Evolutionary conservation across 2,113 vertebrate genomes (phyloP).

Genomic region (Camarhynchus parvulus): DNA sequence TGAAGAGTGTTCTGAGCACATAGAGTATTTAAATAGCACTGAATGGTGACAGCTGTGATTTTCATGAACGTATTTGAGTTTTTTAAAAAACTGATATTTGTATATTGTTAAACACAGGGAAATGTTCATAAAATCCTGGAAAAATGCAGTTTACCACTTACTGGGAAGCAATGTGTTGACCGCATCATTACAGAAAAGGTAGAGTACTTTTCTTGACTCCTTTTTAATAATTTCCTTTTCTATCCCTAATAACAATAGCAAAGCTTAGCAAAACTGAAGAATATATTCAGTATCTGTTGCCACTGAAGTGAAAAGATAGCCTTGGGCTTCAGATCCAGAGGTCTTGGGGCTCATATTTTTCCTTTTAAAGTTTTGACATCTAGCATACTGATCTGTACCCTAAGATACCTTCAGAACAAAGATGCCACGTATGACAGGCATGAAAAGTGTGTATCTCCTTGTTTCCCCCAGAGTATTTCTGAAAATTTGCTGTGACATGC

Average conservation of each 20-base stretch:
- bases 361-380: not conserved
- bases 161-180: conserved; percentile 94
- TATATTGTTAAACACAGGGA: conserved; percentile 79
- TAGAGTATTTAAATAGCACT: not conserved
- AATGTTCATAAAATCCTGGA: conserved; percentile 95
- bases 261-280: not conserved
- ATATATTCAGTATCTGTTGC: not conserved
- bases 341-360: not conserved
- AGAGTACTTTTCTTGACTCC: conserved; percentile 8
- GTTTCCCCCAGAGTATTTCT: not conserved
- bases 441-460: not conserved
- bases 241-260: not conserved
- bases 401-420: not conserved
- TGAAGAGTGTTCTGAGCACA: not conserved
- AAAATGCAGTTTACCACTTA: conserved; percentile 90
- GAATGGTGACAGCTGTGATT: not conserved
- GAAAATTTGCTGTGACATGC: not conserved
- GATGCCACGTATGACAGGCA: not conserved
- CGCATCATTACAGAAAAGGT: conserved; percentile 99
- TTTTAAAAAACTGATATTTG: not conserved
- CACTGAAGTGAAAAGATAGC: not conserved
- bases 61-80: not conserved
- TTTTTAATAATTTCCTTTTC: not conserved
- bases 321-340: not conserved
- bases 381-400: not conserved